phyloP scores from a whole-genome alignment of 2,888 invertebrate species.

The Urechis unicinctus region DNA sequence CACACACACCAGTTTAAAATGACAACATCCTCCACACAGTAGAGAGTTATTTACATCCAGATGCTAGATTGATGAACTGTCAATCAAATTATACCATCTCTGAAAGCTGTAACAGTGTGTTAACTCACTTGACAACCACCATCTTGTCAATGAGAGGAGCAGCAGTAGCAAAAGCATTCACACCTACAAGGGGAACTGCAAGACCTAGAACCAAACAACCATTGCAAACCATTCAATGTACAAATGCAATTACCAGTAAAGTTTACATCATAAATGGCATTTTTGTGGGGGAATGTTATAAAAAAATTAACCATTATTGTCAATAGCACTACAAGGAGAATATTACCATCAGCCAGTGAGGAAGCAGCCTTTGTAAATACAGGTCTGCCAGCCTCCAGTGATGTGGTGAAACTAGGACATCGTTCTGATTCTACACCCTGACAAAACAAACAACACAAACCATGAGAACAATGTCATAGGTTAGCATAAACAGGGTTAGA shows the following conservation, averaged over 20 bases:
- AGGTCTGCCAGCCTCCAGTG: slow-evolving; percentile 66
- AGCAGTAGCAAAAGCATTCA: slow-evolving; percentile 74
- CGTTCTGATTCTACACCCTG: slow-evolving; percentile 84
- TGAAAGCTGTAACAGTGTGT: too few relatives aligned
- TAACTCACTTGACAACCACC: slow-evolving; percentile 64
- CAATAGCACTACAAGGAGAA: neutral
- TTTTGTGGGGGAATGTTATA: neutral
- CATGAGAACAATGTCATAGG: too few relatives aligned
- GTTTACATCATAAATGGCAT: neutral
- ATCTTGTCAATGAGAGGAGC: slow-evolving; percentile 67
- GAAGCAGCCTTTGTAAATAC: slow-evolving; percentile 63
- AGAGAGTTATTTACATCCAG: neutral
- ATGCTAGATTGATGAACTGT: neutral
- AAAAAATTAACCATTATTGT: neutral
- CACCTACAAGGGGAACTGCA: slow-evolving; percentile 80
- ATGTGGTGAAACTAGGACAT: slow-evolving; percentile 77
- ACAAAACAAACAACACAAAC: slow-evolving; percentile 9
- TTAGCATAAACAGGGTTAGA: too few relatives aligned
- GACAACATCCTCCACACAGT: neutral
- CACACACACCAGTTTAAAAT: neutral
- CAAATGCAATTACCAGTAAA: neutral
- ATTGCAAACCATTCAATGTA: neutral
- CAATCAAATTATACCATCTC: neutral
- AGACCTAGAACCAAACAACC: slow-evolving; percentile 51
- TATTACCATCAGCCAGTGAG: slow-evolving; percentile 74